Evolutionary conservation across 2,113 vertebrate genomes (phyloP), one percentile per base, ranked within the genome.

Genomic region (Zosterops japonicus): DNA sequence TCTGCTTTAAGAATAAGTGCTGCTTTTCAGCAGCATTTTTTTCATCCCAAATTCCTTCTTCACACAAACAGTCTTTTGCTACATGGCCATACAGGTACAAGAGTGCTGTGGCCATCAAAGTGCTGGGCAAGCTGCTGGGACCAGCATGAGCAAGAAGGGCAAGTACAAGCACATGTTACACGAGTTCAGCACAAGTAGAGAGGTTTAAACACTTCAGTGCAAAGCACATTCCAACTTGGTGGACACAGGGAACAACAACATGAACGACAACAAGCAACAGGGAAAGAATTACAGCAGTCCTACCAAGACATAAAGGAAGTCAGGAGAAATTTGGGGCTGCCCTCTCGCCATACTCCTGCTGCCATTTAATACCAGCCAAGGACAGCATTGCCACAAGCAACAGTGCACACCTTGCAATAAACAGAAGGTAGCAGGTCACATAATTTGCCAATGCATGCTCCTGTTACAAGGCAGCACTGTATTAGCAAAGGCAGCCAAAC

Each of bases 71-170:
- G 31, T 17, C 36, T 69, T 50, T 35, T 82, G 60, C 36, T 53
- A 13, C 3, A 0, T 22, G 57, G n/a, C 14, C 0, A 0, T 20
- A 67, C 9, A 68, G 29, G 36, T 64, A 55, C 0, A 0, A 39
- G 39, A 82, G n/a, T 3, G 2, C 46, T 80, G 57, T 33, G 44
- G 59, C 22, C 47, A 63, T 41, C 27, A 14, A 71, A 83, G 57
- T 35, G 53, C 52, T 1, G 0, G 83, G 17, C 44, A 68, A 93
- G 75, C 36, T 75, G 49, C 71, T 79, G 0, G 1, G 19, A 41
- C n/a, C 4, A 2, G 67, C 13, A 3, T 8, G 14, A 57, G 74
- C 33, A 27, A 63, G 4, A 71, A 21, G n/a, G 19, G 3, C 36
- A 20, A 47, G 53, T 47, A 76, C 49, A 88, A 52, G 83, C 70